phyloP scores from a whole-genome alignment of 2,888 invertebrate species.

The Eustalomyia histrio region DNA sequence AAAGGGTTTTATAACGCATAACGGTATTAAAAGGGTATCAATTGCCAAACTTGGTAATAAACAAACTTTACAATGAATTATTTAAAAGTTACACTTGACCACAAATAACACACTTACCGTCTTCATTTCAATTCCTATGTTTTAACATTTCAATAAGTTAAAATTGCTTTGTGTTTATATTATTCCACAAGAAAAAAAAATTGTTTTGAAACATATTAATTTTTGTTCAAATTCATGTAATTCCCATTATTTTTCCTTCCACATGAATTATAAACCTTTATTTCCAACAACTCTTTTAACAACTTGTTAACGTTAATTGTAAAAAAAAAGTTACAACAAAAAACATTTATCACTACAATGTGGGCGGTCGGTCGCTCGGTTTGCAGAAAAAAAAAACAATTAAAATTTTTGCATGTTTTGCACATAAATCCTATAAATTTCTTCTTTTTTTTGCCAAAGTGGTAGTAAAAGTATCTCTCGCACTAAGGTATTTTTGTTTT shows the following conservation, averaged over 20 bases:
- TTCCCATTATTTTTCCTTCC: not conserved
- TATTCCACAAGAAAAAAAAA: too few species aligned
- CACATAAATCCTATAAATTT: slow-evolving; percentile 58
- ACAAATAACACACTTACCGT: too few species aligned
- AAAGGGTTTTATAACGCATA: too few species aligned
- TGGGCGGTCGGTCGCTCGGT: slow-evolving; percentile 57
- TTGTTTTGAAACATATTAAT: too few species aligned
- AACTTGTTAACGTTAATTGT: slow-evolving; percentile 26
- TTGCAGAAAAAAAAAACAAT: slow-evolving; percentile 44
- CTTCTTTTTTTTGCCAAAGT: slow-evolving; percentile 25
- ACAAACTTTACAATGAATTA: too few species aligned
- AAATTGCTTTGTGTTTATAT: too few species aligned
- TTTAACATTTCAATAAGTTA: too few species aligned
- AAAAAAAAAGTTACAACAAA: not conserved
- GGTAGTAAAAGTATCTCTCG: not conserved
- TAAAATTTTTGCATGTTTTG: slow-evolving; percentile 58
- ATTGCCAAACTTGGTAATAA: too few species aligned
- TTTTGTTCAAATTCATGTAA: not conserved
- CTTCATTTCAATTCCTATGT: too few species aligned
- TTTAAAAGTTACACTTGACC: too few species aligned
- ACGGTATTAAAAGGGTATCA: too few species aligned
- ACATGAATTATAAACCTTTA: not conserved
- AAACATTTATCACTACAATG: slow-evolving; percentile 61
- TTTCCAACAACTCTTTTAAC: not conserved
- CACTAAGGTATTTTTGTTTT: slow-evolving; percentile 7